Evolutionary conservation across 2,113 vertebrate species (phyloP).

Genomic region (Tursiops truncatus): DNA sequence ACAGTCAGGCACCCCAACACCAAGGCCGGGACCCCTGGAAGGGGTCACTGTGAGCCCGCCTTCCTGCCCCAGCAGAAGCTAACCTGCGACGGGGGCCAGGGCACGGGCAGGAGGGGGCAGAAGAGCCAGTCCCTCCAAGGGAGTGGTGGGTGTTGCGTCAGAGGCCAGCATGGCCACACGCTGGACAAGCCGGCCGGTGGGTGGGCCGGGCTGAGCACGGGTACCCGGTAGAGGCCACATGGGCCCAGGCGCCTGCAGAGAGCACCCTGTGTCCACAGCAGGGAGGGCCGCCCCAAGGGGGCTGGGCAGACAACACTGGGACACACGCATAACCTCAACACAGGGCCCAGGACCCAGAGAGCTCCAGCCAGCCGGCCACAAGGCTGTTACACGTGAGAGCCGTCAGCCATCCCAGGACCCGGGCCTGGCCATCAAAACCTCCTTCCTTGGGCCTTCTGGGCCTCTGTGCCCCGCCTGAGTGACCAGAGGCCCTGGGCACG

Average conservation of each 20-base stretch:
- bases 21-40: neutral
- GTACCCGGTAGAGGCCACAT: accelerated
- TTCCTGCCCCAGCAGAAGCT: neutral
- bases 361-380: accelerated
- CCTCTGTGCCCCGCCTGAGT: accelerated
- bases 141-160: accelerated
- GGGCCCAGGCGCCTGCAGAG: neutral
- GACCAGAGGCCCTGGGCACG: neutral
- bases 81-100: too few species aligned
- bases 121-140: neutral
- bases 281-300: neutral
- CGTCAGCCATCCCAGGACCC: too few species aligned
- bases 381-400: accelerated
- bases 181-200: accelerated
- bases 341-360: accelerated
- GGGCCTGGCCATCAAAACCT: neutral
- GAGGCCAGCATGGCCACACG: neutral
- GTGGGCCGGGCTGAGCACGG: neutral
- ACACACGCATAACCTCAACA: accelerated
- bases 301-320: accelerated
- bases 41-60: neutral
- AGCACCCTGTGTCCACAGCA: accelerated
- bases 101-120: accelerated
- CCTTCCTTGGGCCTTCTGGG: neutral
- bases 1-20: neutral